phyloP scores from a whole-genome alignment of 1,140 invertebrate genomes.

The Akabosia matsudoensis region DNA sequence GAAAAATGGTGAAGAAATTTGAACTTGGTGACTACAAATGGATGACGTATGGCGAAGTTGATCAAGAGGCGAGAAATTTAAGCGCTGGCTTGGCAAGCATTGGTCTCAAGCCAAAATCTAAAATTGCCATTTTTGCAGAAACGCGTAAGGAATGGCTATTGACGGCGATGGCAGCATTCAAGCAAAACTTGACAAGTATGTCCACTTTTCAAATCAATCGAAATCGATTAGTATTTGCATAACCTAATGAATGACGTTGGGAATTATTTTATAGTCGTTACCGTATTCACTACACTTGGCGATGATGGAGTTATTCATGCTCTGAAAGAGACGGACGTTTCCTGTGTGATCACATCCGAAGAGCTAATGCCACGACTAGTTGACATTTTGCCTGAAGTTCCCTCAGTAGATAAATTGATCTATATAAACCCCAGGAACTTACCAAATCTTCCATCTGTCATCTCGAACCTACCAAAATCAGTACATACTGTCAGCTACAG shows the following conservation, averaged over 20 bases:
- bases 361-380: slow-evolving; percentile 86
- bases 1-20: slow-evolving; percentile 92
- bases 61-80: slow-evolving; percentile 69
- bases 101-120: slow-evolving; percentile 60
- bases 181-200: slow-evolving; percentile 77
- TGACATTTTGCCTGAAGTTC: slow-evolving; percentile 66
- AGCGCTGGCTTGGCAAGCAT: slow-evolving; percentile 67
- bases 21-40: slow-evolving; percentile 91
- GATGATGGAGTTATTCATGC: slow-evolving; percentile 93
- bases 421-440: slow-evolving; percentile 66
- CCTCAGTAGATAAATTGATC: slow-evolving; percentile 72
- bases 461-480: neutral
- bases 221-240: neutral
- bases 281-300: slow-evolving; percentile 93
- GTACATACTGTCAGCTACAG: neutral
- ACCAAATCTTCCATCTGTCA: neutral
- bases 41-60: slow-evolving; percentile 79
- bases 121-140: slow-evolving; percentile 95
- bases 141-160: slow-evolving; percentile 96
- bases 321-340: slow-evolving; percentile 93
- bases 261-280: slow-evolving; percentile 74
- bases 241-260: neutral
- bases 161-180: slow-evolving; percentile 89
- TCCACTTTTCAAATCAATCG: neutral
- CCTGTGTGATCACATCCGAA: slow-evolving; percentile 82